Percentiles rank a stretch among this genome's conserved stretches.
These are phyloP conservation scores for Ceriagrion tenellum DNA, from an alignment of 2,888 invertebrate genomes.

Conservation along the genomic window DNA sequence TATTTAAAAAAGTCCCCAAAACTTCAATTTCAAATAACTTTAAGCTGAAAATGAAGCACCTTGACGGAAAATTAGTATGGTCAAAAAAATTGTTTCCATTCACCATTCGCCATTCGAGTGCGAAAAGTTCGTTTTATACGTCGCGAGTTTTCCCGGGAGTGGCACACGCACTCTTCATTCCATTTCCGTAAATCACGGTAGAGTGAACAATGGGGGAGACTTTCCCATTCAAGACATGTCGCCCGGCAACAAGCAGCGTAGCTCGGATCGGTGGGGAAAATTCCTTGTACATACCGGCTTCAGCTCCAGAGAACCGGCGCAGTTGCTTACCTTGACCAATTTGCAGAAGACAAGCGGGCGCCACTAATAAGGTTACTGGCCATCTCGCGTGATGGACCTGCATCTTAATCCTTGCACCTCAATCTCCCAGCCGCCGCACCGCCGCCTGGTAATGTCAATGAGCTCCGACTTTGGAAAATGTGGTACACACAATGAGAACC, in stretches of 20 bases:
- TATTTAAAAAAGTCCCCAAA: too few species aligned
- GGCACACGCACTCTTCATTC: not conserved
- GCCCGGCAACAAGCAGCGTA: not conserved
- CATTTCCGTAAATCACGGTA: not conserved
- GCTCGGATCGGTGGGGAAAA: not conserved
- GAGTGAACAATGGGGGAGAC: not conserved
- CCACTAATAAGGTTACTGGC: conserved; percentile 6
- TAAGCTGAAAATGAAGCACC: too few species aligned
- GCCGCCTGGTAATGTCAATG: not conserved
- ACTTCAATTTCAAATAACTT: too few species aligned
- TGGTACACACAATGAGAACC: not conserved
- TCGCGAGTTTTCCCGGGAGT: not conserved
- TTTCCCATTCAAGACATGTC: not conserved
- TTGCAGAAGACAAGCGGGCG: conserved; percentile 21
- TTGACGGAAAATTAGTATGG: too few species aligned
- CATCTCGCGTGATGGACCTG: conserved; percentile 37
- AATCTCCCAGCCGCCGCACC: not conserved
- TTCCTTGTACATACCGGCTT: not conserved
- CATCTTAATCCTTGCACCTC: conserved; percentile 4
- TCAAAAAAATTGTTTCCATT: too few species aligned
- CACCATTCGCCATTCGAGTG: not conserved
- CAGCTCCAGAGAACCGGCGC: not conserved
- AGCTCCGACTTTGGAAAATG: not conserved
- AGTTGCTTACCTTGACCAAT: conserved; percentile 51
- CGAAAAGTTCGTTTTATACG: not conserved